Evolutionary conservation across 1,140 invertebrate species (phyloP).

Genomic region (Conus ventricosus): DNA sequence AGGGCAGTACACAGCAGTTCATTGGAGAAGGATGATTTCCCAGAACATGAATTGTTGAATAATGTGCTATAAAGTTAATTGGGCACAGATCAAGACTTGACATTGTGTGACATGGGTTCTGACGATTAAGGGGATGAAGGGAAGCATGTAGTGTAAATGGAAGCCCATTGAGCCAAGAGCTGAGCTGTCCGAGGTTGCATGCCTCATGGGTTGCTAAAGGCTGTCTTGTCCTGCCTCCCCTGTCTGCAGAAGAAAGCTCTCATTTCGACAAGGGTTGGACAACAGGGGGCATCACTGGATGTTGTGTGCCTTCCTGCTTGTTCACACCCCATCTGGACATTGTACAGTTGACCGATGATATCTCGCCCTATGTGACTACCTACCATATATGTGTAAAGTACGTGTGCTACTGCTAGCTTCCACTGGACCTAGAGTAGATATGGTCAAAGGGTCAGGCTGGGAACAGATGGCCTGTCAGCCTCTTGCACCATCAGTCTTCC

Average conservation of each 20-base stretch:
- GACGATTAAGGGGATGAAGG: too few species aligned
- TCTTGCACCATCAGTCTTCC: background rate
- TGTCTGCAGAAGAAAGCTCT: background rate
- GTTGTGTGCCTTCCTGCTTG: background rate
- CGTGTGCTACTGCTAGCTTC: constrained; percentile 1
- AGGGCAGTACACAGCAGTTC: too few species aligned
- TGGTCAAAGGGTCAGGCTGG: background rate
- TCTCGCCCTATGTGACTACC: background rate
- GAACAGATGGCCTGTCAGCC: background rate
- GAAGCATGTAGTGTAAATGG: too few species aligned
- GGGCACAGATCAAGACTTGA: too few species aligned
- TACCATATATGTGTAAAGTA: background rate
- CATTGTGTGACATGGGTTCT: too few species aligned
- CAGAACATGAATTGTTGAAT: too few species aligned
- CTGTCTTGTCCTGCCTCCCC: background rate
- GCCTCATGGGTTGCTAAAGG: background rate
- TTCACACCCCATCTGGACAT: background rate
- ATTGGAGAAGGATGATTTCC: too few species aligned
- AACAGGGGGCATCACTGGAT: background rate
- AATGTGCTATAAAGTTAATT: too few species aligned
- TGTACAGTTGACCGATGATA: background rate
- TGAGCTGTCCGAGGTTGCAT: too few species aligned
- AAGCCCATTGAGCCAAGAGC: too few species aligned
- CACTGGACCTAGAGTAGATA: background rate
- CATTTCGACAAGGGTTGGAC: background rate